Base-by-base conservation (phyloP, 1,140 invertebrate species). In the Leptonema lineaticorne region DNA sequence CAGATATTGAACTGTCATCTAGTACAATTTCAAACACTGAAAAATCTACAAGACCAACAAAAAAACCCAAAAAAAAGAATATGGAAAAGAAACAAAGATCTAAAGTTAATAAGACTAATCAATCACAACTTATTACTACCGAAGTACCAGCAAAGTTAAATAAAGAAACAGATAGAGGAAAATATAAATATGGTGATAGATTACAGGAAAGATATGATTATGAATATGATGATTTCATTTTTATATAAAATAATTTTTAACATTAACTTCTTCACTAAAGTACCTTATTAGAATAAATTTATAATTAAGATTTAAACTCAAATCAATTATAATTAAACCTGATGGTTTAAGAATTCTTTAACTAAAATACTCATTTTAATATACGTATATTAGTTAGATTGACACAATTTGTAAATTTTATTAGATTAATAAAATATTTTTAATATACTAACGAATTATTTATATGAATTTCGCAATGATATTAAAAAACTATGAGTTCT, bases 141-240 rank as follows among this genome's bases (percentile, higher is more conserved):
- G 41, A 46, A 30, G 9, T 9, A n/a, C 24, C 20, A 11, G 29
- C 22, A 9, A 24, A 48, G 24, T 3, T 18, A 3, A 11, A 20
- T 7, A 53, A 46, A 14, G 41, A 33, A n/a, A 1, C 50, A 16
- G 56, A 20, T 24, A 67, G 71, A 30, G 71, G 71, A 11, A 68
- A 58, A 41, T 72, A 46, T 33, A 69, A 68, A 33, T 72, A 67
- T 24, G 71, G 71, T n/a, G 71, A 72, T 45, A 63, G 60, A 16
- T 62, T 72, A 4, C 27, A 56, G n/a, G 68, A 69, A 2, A 66
- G 63, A 41, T 59, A 65, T 37, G 68, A 69, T 56, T 69, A 65
- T 37, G 68, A 69, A 50, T 63, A 69, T 24, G 67, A 69, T 11
- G 59, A 69, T 9, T 53, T 63, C 11, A 27, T 63, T 2, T 63